Base-by-base conservation (phyloP, 2,797 vertebrate genomes). In the Notolepis coatsorum region DNA sequence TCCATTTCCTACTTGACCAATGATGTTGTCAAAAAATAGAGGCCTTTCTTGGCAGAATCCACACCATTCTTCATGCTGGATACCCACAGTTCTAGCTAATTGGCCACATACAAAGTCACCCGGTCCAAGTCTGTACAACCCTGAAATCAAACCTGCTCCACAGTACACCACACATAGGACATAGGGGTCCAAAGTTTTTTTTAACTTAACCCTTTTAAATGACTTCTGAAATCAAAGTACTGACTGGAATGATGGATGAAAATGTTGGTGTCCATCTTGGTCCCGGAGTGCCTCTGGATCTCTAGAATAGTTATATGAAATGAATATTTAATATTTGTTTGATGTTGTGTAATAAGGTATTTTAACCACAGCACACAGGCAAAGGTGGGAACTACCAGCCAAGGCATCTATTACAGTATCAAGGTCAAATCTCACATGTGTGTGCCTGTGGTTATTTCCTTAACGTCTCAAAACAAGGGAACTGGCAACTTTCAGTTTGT, bases 381-480 rank as follows among this genome's bases (percentile, higher is more conserved):
- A 27, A 13, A 27, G 20, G 10, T 28, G 47, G 21, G 10, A 74
- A 54, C 15, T 15, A 17, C 41, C 41, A 27, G 54, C 45, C 5
- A 1, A 55, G 28, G 64, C 66, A 50, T 47, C 52, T 52, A n/a
- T 39, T 48, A 18, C 52, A 57, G 56, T 51, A 43, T 65, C 8
- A 42, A 72, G 55, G 5, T 33, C n/a, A 7, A n/a, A 17, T 31
- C 18, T 31, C 27, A 4, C n/a, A 18, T 17, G 75, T 73, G 39
- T 30, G 23, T n/a, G 21, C 73, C 71, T 61, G 67, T 68, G 68
- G 67, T 53, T 65, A 50, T 70, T 20, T 65, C 38, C 57, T 53
- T 73, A 46, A 68, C 60, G 54, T 67, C 52, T 58, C 59, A 68
- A 58, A 67, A 37, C 53, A 62, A 69, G 45, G 46, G 55, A 51